Evolutionary conservation across 2,113 vertebrate genomes (phyloP).

Genomic region (Osmerus mordax): DNA sequence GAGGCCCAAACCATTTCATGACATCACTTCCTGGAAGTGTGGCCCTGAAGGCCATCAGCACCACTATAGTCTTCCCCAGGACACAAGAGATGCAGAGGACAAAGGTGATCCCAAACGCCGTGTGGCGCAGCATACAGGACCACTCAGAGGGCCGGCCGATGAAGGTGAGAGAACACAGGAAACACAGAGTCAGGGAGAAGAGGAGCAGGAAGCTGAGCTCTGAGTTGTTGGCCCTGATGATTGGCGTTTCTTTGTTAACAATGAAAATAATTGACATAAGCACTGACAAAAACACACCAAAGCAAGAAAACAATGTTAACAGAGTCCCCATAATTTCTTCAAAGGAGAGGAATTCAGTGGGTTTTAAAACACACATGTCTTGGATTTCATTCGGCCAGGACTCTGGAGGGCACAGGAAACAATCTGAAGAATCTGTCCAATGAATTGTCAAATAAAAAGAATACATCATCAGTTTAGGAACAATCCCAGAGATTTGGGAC

Average conservation of each 20-base stretch:
- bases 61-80: conserved; percentile 60
- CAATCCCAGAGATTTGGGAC: background rate
- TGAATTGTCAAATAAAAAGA: background rate
- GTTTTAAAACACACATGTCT: conserved; percentile 55
- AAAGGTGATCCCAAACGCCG: conserved; percentile 62
- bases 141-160: conserved; percentile 48
- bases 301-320: conserved; percentile 46
- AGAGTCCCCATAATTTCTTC: conserved; percentile 58
- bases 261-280: conserved; percentile 49
- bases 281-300: conserved; percentile 52
- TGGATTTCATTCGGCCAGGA: conserved; percentile 60
- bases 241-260: conserved; percentile 53
- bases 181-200: conserved; percentile 57
- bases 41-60: conserved; percentile 62
- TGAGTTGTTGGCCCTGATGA: conserved; percentile 59
- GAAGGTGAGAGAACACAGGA: conserved; percentile 58
- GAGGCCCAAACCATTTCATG: conserved; percentile 60
- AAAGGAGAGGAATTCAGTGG: conserved; percentile 59
- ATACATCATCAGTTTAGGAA: background rate
- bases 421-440: conserved; percentile 54
- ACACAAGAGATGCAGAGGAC: conserved; percentile 63
- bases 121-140: conserved; percentile 67
- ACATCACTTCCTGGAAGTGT: conserved; percentile 52
- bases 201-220: conserved; percentile 63
- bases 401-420: conserved; percentile 50